A percentile compares a stretch with the other conserved stretches of the same genome.
Evolutionary conservation across 2,113 vertebrate genomes (phyloP).

Genomic region (Rallus limicola): DNA sequence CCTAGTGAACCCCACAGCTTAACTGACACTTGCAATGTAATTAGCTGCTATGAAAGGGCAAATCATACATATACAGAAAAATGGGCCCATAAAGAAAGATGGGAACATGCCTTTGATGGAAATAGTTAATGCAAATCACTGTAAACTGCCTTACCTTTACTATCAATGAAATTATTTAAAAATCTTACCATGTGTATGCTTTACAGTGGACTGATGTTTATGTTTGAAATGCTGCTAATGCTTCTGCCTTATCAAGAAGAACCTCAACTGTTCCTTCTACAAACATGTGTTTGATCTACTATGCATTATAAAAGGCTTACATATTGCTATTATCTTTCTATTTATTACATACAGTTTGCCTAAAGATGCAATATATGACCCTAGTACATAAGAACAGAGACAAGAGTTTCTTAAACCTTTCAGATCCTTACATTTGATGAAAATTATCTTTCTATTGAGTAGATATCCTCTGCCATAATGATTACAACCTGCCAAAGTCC

Average conservation of each 20-base stretch:
- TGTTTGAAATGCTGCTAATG: background rate
- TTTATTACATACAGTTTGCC: background rate
- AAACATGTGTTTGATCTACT: constrained; percentile 9
- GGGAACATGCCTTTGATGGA: background rate
- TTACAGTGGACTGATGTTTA: background rate
- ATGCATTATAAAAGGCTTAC: background rate
- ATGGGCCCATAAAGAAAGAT: background rate
- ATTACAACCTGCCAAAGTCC: background rate
- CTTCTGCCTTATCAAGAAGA: background rate
- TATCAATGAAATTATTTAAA: background rate
- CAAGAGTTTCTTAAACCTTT: background rate
- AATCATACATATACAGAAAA: background rate
- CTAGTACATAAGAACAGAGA: background rate
- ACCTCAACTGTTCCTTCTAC: background rate
- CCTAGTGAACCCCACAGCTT: background rate
- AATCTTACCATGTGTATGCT: background rate
- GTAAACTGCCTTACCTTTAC: background rate
- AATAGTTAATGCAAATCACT: background rate
- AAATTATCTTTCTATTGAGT: background rate
- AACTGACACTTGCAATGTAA: background rate
- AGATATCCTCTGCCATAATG: background rate
- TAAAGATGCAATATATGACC: background rate
- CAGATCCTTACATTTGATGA: background rate
- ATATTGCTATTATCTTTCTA: background rate
- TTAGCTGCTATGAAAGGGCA: background rate